Percentiles rank a stretch among this genome's conserved stretches.
phyloP scores from a whole-genome alignment of 2,888 invertebrate species.

The Hedya salicella region DNA sequence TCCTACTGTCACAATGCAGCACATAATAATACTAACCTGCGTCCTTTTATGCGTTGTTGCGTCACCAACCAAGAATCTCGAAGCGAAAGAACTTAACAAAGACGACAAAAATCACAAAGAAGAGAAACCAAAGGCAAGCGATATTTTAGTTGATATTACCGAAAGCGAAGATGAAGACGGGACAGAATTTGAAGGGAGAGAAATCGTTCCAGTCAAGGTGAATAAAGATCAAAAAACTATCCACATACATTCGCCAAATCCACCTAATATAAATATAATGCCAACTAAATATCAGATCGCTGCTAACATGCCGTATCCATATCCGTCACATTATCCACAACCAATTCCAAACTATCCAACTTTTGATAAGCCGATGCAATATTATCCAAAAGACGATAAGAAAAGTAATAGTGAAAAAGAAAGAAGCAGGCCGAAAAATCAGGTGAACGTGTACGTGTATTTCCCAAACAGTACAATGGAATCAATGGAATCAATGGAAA shows the following conservation, averaged over 20 bases:
- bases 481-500: neutral
- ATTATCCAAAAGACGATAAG: too few species aligned
- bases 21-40: conserved; percentile 17
- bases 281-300: conserved; percentile 16
- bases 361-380: neutral
- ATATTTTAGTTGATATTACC: conserved; percentile 7
- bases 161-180: conserved; percentile 1
- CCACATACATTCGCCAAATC: conserved; percentile 8
- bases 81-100: neutral
- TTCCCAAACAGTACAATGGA: neutral
- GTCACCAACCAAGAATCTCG: conserved; percentile 11
- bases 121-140: neutral
- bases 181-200: neutral
- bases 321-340: neutral
- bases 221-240: neutral
- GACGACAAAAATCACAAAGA: neutral
- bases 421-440: neutral
- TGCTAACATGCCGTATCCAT: neutral
- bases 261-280: conserved; percentile 11
- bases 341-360: neutral
- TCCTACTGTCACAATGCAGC: conserved; percentile 20
- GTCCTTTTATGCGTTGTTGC: neutral
- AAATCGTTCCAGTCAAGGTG: neutral
- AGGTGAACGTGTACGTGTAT: neutral
- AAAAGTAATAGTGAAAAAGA: neutral